Base-by-base conservation (phyloP, 2,888 invertebrate species). In the Hartigia nigra region DNA sequence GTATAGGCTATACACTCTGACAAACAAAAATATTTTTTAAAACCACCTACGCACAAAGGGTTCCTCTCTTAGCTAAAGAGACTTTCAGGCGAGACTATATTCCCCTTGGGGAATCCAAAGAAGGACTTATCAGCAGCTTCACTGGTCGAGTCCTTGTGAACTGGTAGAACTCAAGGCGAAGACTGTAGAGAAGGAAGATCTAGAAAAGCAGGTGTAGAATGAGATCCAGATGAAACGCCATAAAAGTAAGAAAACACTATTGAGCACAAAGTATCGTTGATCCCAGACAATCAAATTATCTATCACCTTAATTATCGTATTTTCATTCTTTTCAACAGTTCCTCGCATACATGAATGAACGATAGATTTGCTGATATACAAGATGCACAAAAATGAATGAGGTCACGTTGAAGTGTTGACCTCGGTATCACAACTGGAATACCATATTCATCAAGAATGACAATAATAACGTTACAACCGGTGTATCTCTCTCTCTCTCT, bases 11-110 rank as follows among this genome's bases (percentile, higher is more conserved):
- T 72, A 72, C 12, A 34, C 12, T 12, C 12, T 32, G 72, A 11
- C 3, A 72, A 72, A 72, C 1, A 72, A 72, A 72, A 72, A 72
- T 72, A 72, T 72, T 72, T 72, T 72, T 72, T 5, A 31, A 31
- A 34, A 55, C 55, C 55, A 55, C 55, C 55, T 23, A 55, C 55
- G 23, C 55, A 23, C 23, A 55, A 55, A 55, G 55, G 23, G 23
- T 23, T 55, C 23, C 9, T 23, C 55, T 55, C 23, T 9, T 23
- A 0, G 55, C 14, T 55, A 55, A 55, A 55, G 55, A 55, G 55
- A 55, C 55, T 55, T 23, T 55, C 55, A 23, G 55, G 55, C 9
- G 39, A 39, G 4, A 39, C 39, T 39, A 4, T 39, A 23, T 23
- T 23, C 2, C 2, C 2, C 55, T 9, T 2, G 55, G 9, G 5